Conservation (phyloP, 1,140 invertebrate genomes). For the Caenorhabditis tropicalis region DNA sequence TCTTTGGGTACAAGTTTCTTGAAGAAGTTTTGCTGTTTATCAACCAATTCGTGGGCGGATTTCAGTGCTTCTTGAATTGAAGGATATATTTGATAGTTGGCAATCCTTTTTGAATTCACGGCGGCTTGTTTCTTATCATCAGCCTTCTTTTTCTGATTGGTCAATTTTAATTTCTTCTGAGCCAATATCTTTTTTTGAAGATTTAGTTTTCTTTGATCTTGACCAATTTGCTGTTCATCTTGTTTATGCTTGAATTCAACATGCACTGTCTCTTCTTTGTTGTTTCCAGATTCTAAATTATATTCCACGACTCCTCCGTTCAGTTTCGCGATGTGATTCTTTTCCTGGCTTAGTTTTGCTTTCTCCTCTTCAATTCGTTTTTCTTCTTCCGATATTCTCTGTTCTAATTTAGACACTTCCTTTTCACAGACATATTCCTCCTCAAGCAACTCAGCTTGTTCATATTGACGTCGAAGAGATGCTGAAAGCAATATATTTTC, state of each 20-base stretch:
- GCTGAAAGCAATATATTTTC: background rate
- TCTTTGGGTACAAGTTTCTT: background rate
- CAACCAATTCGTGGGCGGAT: background rate
- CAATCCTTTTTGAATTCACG: background rate
- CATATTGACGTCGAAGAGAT: conserved; percentile 8
- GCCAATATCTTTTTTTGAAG: background rate
- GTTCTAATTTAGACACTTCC: no score
- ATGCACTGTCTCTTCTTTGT: background rate
- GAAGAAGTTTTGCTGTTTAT: background rate
- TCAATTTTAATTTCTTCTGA: background rate
- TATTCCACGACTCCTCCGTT: no score
- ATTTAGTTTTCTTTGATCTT: no score
- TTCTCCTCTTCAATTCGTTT: background rate
- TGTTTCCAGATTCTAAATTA: background rate
- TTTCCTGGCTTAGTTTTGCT: background rate
- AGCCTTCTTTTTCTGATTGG: background rate
- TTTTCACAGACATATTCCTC: background rate
- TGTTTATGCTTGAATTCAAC: background rate
- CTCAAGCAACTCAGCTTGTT: background rate
- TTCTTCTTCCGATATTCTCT: background rate
- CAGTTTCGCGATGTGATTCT: no score
- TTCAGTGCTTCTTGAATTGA: background rate
- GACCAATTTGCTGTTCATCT: background rate
- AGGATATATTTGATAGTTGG: background rate
- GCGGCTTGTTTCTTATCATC: background rate